These are phyloP conservation scores for Phenganax subtilis DNA, from an alignment of 92 coral and sea anemone genomes.

Conservation along the genomic window DNA sequence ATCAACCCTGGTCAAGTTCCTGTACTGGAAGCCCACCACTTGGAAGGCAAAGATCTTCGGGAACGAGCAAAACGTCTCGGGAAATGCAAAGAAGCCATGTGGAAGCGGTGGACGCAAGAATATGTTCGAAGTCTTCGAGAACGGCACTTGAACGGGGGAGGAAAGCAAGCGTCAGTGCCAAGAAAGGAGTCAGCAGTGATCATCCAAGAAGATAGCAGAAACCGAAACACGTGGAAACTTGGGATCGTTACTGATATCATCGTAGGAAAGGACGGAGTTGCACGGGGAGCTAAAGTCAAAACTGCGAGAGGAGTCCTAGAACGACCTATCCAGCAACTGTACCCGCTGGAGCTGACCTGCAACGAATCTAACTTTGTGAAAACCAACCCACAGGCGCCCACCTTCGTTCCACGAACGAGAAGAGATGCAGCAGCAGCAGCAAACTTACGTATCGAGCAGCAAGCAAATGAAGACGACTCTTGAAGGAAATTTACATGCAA, in stretches of 20 bases:
- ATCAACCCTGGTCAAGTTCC: background rate
- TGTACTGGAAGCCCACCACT: slow-evolving; percentile 23
- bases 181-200: slow-evolving; percentile 13
- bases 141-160: slow-evolving; percentile 35
- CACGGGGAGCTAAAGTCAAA: slow-evolving; percentile 18
- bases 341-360: slow-evolving; percentile 14
- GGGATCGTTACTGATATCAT: background rate
- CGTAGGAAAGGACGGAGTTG: slow-evolving; percentile 5
- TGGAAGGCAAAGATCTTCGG: slow-evolving; percentile 33
- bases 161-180: slow-evolving; percentile 2
- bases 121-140: slow-evolving; percentile 35
- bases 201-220: background rate
- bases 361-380: background rate
- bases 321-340: slow-evolving; percentile 16
- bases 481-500: too few species aligned
- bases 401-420: background rate
- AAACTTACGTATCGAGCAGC: background rate
- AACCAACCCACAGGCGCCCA: background rate
- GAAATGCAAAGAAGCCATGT: slow-evolving; percentile 44
- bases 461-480: too few species aligned
- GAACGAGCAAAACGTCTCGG: slow-evolving; percentile 42
- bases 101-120: slow-evolving; percentile 51
- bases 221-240: slow-evolving; percentile 8
- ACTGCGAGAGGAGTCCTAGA: slow-evolving; percentile 2
- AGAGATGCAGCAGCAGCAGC: background rate